Evolutionary conservation across 92 coral and sea anemone species (phyloP).

Genomic region (Actinernus sp.): DNA sequence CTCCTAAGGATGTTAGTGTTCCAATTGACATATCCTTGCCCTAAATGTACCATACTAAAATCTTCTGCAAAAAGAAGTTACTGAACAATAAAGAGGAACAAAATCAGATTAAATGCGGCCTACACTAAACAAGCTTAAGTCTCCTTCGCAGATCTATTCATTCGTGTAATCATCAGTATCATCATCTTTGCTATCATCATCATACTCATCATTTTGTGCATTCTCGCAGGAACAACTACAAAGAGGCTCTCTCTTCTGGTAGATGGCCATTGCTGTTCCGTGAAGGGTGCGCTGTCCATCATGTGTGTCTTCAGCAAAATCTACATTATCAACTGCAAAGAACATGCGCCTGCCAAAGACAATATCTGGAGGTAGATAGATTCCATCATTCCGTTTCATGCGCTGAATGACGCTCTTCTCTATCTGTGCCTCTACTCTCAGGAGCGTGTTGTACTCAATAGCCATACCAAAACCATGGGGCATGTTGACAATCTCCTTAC

Average conservation of each 20-base stretch:
- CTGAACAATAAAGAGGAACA: too few relatives aligned
- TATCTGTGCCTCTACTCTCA: slow-evolving; percentile 34
- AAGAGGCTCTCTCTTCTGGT: slow-evolving; percentile 8
- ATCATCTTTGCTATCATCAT: too few relatives aligned
- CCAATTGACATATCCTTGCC: too few relatives aligned
- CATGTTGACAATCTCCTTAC: slow-evolving; percentile 26
- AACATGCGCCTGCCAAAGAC: slow-evolving; percentile 17
- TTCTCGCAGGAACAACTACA: too few relatives aligned
- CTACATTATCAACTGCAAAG: slow-evolving; percentile 25
- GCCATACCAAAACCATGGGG: slow-evolving; percentile 31
- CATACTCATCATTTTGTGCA: too few relatives aligned
- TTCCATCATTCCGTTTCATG: neutral
- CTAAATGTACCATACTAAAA: too few relatives aligned
- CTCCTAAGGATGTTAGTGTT: too few relatives aligned
- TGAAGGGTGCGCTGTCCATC: slow-evolving; percentile 21
- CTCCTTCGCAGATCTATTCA: too few relatives aligned
- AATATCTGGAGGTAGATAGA: slow-evolving; percentile 14
- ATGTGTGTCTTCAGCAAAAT: slow-evolving; percentile 18
- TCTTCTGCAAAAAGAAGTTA: too few relatives aligned
- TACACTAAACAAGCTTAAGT: too few relatives aligned
- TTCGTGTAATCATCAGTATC: too few relatives aligned
- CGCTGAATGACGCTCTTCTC: slow-evolving; percentile 9
- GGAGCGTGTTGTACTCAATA: slow-evolving; percentile 28
- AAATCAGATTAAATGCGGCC: too few relatives aligned
- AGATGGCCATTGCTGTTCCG: slow-evolving; percentile 41